phyloP scores from a whole-genome alignment of 2,888 invertebrate genomes.

The Dorcus hopei region DNA sequence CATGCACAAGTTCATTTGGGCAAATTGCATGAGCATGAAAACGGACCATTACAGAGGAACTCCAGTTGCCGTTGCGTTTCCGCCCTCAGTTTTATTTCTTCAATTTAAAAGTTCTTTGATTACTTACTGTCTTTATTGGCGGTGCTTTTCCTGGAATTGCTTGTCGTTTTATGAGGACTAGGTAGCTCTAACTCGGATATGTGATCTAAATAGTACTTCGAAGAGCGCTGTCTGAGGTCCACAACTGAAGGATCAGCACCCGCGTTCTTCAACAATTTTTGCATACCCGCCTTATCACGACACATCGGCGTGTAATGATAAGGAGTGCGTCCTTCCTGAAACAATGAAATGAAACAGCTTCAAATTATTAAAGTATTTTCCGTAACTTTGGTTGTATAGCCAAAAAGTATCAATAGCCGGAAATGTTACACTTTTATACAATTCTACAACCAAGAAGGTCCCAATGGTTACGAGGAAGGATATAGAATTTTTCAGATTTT shows the following conservation, averaged over 20 bases:
- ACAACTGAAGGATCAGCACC: slow-evolving; percentile 62
- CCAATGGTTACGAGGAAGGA: too few species aligned
- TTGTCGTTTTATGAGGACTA: slow-evolving; percentile 38
- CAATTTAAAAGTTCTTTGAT: too few species aligned
- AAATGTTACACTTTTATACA: too few species aligned
- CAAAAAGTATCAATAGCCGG: too few species aligned
- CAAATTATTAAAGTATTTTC: background rate
- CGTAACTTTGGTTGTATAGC: background rate
- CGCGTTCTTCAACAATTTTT: slow-evolving; percentile 58
- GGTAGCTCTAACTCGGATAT: slow-evolving; percentile 55
- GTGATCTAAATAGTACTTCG: slow-evolving; percentile 58
- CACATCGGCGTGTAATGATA: slow-evolving; percentile 65
- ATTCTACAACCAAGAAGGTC: too few species aligned
- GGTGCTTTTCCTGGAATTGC: slow-evolving; percentile 35
- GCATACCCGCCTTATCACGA: slow-evolving; percentile 57
- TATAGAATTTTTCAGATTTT: too few species aligned
- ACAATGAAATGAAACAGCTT: slow-evolving; percentile 34
- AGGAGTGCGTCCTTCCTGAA: slow-evolving; percentile 64
- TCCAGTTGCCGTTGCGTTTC: too few species aligned
- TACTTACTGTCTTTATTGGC: slow-evolving; percentile 39
- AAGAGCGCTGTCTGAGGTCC: slow-evolving; percentile 58
- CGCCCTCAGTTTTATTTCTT: too few species aligned
- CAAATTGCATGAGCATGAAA: too few species aligned
- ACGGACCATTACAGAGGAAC: too few species aligned
- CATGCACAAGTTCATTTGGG: too few species aligned